Percentiles rank a stretch among this genome's conserved stretches.
phyloP scores from a whole-genome alignment of 2,797 vertebrate species.

The Orestias chungarensis region DNA sequence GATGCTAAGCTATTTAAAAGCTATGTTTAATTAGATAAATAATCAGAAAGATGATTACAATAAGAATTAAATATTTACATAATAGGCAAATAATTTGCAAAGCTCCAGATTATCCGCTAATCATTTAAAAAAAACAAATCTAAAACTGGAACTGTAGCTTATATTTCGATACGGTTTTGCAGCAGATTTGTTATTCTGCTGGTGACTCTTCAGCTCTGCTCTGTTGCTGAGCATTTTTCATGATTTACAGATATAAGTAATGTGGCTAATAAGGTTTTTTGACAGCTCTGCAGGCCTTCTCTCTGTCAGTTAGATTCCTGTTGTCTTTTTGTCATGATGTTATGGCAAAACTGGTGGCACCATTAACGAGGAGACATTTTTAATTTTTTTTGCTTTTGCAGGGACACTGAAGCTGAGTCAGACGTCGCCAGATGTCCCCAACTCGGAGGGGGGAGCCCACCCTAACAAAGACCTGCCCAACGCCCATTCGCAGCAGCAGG shows the following conservation, averaged over 20 bases:
- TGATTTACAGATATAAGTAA: slow-evolving; percentile 33
- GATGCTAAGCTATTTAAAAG: not conserved
- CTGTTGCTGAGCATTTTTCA: slow-evolving; percentile 25
- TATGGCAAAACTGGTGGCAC: not conserved
- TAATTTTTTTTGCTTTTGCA: slow-evolving; percentile 23
- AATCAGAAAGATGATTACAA: not conserved
- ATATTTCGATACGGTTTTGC: not conserved
- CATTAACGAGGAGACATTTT: not conserved
- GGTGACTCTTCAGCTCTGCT: slow-evolving; percentile 1
- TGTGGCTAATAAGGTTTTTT: slow-evolving; percentile 18
- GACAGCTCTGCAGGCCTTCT: slow-evolving; percentile 6
- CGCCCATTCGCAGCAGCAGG: slow-evolving; percentile 88
- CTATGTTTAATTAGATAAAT: not conserved
- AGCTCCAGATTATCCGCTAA: not conserved
- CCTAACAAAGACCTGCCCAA: slow-evolving; percentile 85
- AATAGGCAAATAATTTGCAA: not conserved
- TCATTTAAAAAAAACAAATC: not conserved
- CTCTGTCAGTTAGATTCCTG: slow-evolving; percentile 46
- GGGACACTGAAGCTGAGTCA: slow-evolving; percentile 88
- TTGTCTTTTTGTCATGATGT: slow-evolving; percentile 1
- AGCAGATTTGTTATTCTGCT: slow-evolving; percentile 2
- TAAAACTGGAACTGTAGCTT: not conserved
- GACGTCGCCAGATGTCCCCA: slow-evolving; percentile 88
- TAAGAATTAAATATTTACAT: not conserved
- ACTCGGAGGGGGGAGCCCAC: slow-evolving; percentile 76